Evolutionary conservation across 2,797 vertebrate genomes (phyloP).

Genomic region (Danio tinwini): DNA sequence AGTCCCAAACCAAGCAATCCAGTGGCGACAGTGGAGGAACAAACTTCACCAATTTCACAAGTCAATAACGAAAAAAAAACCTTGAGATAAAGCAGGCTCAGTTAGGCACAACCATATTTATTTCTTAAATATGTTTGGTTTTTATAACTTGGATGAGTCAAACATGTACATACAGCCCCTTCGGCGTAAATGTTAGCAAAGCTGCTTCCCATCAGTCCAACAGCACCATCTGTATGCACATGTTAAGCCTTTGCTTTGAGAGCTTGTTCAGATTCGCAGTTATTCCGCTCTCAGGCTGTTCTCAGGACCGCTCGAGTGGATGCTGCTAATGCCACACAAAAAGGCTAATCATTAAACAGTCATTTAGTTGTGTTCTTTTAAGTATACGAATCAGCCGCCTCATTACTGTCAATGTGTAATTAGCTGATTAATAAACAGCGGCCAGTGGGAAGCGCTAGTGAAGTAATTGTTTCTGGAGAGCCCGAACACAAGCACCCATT

Average conservation of each 20-base stretch:
- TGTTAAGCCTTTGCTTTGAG: neutral
- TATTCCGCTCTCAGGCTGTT: slow-evolving; percentile 33
- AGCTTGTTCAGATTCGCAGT: slow-evolving; percentile 15
- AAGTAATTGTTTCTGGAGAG: slow-evolving; percentile 83
- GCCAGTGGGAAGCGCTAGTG: slow-evolving; percentile 73
- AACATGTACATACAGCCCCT: neutral
- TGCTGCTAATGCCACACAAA: slow-evolving; percentile 67
- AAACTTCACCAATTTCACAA: no score
- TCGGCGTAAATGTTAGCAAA: neutral
- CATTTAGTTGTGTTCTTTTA: slow-evolving; percentile 83
- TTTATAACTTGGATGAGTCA: neutral
- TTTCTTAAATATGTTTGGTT: no score
- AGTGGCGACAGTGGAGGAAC: no score
- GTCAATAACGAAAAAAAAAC: no score
- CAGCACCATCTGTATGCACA: slow-evolving; percentile 15
- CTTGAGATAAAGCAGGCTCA: no score
- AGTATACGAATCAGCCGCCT: slow-evolving; percentile 83
- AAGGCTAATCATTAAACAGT: slow-evolving; percentile 84
- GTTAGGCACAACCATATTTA: no score
- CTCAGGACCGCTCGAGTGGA: slow-evolving; percentile 46
- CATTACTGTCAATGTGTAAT: slow-evolving; percentile 87
- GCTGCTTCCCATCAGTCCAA: neutral
- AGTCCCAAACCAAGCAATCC: no score
- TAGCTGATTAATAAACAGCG: slow-evolving; percentile 87
- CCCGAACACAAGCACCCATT: slow-evolving; percentile 80